Base-by-base conservation (phyloP, 2,113 vertebrate genomes). In the Lanius ludovicianus region DNA sequence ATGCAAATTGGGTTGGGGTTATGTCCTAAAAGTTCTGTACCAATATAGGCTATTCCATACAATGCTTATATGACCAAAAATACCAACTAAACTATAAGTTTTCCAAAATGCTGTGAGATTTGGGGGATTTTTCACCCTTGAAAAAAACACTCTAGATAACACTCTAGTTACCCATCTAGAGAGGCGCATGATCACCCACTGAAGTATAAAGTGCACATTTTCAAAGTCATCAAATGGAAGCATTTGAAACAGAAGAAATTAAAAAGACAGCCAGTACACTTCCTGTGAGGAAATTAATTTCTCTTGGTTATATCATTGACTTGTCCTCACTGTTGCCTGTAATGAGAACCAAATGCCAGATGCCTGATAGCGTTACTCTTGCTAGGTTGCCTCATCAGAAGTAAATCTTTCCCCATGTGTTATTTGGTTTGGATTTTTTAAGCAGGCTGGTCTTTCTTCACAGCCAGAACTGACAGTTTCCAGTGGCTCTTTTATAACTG, bases 271-370 rank as follows among this genome's bases (percentile, higher is more conserved):
- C 16, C 83, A 80, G 63, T 64, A 41, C 19, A 35, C 71, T 88
- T 95, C 57, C 59, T 83, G 63, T 73, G 77, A 92, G 46, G 67
- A 92, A 95, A 89, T 94, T 49, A 80, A 73, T 86, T 90, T 89
- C 19, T 76, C 31, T 85, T 88, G 71, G 47, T 76, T 76, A 13
- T 64, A 80, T 62, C 49, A 31, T 7, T 92, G 91, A 64, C 49
- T 22, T 76, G 75, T 92, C 93, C 70, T 90, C 82, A 68, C 30
- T 79, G 62, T 86, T 91, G 73, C n/a, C 59, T 74, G 46, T 86
- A 79, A 92, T 60, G 74, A 35, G 52, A 95, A 80, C 60, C 80
- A 84, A 91, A 93, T 39, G 50, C 64, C 84, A 90, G 80, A 55
- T 59, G 42, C 73, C 71, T 56, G 42, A 74, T 74, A 89, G 37